These are phyloP conservation scores for Andinoacara biseriatus DNA, from an alignment of 2,113 vertebrate species.

Conservation along the genomic window DNA sequence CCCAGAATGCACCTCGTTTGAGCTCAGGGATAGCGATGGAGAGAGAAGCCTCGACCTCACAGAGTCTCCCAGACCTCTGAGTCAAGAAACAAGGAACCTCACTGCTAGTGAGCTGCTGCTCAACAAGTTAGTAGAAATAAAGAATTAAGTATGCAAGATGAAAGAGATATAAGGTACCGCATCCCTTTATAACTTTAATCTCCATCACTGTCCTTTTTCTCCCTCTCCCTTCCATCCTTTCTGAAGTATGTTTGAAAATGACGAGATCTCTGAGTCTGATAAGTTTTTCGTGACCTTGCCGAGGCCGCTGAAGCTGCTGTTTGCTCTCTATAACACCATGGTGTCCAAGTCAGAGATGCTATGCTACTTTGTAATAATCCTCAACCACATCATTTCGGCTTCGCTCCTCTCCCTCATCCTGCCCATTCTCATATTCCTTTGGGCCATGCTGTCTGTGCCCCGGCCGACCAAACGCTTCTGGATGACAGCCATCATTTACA, in stretches of 20 bases:
- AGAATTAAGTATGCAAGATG: background rate
- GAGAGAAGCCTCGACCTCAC: conserved; percentile 53
- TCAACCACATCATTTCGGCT: conserved; percentile 80
- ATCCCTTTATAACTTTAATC: background rate
- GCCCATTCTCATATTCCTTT: conserved; percentile 79
- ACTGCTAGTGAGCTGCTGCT: conserved; percentile 79
- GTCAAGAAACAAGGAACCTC: conserved; percentile 67
- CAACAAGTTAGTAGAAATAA: conserved; percentile 77
- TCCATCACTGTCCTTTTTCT: background rate
- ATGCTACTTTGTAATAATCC: conserved; percentile 79
- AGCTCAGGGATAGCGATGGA: conserved; percentile 37
- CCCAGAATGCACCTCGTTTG: conserved; percentile 39
- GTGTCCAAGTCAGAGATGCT: conserved; percentile 80
- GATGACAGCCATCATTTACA: conserved; percentile 84
- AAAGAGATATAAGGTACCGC: background rate
- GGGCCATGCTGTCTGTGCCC: conserved; percentile 82
- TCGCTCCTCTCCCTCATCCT: conserved; percentile 77
- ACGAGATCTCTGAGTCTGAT: conserved; percentile 75
- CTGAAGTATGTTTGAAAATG: conserved; percentile 72
- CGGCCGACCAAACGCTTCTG: conserved; percentile 82
- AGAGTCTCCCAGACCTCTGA: conserved; percentile 56
- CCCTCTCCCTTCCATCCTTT: background rate
- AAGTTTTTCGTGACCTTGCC: conserved; percentile 69
- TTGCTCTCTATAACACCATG: conserved; percentile 73
- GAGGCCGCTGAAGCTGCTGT: conserved; percentile 68